Evolutionary conservation across 2,113 vertebrate species (phyloP).

Genomic region (Chitala chitala): DNA sequence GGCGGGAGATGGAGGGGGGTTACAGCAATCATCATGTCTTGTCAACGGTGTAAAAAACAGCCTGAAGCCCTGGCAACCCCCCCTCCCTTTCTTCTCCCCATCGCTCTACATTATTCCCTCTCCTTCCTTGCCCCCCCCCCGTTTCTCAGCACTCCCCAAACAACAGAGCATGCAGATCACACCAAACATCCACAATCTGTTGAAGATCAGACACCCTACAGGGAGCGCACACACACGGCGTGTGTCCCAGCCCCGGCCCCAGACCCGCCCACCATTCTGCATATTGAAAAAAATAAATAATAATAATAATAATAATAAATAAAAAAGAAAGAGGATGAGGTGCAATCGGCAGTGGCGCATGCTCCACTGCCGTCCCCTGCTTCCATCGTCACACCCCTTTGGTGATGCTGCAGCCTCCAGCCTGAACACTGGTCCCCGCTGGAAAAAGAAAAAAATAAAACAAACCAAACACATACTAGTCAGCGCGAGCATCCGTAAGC

Average conservation of each 20-base stretch:
- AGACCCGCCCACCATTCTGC: conserved; percentile 57
- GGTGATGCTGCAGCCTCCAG: conserved; percentile 69
- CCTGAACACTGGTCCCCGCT: conserved; percentile 59
- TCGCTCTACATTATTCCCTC: not conserved
- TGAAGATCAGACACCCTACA: conserved; percentile 76
- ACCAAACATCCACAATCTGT: conserved; percentile 78
- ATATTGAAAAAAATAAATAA: no score
- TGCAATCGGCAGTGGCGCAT: not conserved
- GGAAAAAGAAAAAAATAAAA: conserved; percentile 17
- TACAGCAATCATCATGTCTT: conserved; percentile 82
- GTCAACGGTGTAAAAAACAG: conserved; percentile 72
- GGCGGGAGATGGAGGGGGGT: conserved; percentile 42
- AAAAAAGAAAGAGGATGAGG: conserved; percentile 15
- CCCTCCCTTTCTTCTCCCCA: not conserved
- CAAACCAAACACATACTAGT: conserved; percentile 60
- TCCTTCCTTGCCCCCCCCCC: conserved; percentile 1
- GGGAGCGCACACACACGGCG: conserved; percentile 75
- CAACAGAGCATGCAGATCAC: conserved; percentile 73
- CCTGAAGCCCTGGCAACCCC: conserved; percentile 45
- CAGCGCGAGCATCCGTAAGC: conserved; percentile 65
- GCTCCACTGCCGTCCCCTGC: not conserved
- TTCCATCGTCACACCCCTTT: conserved; percentile 45
- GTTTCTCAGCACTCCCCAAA: conserved; percentile 48
- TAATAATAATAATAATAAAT: no score
- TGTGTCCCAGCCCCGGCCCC: conserved; percentile 51